These are phyloP conservation scores for Cryptops parisi DNA, from an alignment of 2,888 invertebrate species.

Conservation along the genomic window DNA sequence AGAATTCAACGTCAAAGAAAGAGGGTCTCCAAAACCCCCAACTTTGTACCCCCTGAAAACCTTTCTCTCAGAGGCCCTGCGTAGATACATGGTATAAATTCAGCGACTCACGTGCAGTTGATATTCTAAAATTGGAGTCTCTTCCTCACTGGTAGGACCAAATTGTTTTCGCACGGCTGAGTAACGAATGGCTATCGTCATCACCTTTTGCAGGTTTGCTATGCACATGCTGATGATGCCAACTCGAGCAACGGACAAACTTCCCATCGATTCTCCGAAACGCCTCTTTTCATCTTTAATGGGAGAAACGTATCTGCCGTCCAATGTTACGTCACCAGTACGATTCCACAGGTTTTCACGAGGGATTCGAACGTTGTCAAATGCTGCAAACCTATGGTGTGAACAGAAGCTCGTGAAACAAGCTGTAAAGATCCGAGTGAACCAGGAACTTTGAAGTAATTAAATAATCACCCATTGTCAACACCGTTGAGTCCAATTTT, in stretches of 20 bases:
- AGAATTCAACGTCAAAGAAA: no score
- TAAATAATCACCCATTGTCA: slow-evolving; percentile 63
- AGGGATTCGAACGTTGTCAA: slow-evolving; percentile 74
- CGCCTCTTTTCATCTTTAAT: slow-evolving; percentile 76
- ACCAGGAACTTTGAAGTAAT: neutral
- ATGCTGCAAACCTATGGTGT: slow-evolving; percentile 55
- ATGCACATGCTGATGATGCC: slow-evolving; percentile 48
- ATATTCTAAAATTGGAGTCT: slow-evolving; percentile 78
- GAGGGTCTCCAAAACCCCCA: no score
- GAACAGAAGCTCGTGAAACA: neutral
- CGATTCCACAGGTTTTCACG: slow-evolving; percentile 69
- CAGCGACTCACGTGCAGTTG: slow-evolving; percentile 70
- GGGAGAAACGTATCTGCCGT: slow-evolving; percentile 77
- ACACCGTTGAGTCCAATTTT: slow-evolving; percentile 82
- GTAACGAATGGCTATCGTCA: slow-evolving; percentile 71
- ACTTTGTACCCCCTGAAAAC: no score
- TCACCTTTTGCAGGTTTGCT: slow-evolving; percentile 51
- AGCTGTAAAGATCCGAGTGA: neutral
- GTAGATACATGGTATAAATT: no score
- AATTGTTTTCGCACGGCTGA: slow-evolving; percentile 78
- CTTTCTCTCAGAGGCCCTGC: no score
- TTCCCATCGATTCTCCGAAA: slow-evolving; percentile 66
- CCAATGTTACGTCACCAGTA: slow-evolving; percentile 74
- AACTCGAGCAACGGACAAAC: slow-evolving; percentile 69
- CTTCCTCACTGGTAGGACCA: slow-evolving; percentile 52